Percentiles rank a stretch among this genome's conserved stretches.
phyloP scores from a whole-genome alignment of 2,797 vertebrate genomes.

The Hippoglossus hippoglossus region DNA sequence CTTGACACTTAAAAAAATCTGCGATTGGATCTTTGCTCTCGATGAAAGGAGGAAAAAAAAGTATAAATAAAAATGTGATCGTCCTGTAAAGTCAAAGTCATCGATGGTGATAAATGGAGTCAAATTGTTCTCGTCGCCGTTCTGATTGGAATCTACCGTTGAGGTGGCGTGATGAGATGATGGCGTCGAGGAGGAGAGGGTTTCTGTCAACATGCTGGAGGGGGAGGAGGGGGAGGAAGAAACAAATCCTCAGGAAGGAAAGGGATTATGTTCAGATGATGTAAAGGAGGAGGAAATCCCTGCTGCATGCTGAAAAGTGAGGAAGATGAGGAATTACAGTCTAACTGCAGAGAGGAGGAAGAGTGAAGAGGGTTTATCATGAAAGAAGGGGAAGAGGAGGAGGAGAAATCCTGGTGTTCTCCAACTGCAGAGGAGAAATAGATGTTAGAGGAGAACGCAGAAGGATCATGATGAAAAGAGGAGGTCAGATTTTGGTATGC shows the following conservation, averaged over 20 bases:
- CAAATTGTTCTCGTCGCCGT: background rate
- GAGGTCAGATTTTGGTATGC: slow-evolving; percentile 48
- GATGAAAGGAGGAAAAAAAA: background rate
- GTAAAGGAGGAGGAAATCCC: slow-evolving; percentile 15
- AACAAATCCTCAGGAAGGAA: slow-evolving; percentile 1
- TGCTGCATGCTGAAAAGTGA: slow-evolving; percentile 48
- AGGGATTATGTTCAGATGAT: slow-evolving; percentile 16
- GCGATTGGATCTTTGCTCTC: background rate
- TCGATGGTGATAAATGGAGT: background rate
- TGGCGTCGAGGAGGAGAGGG: slow-evolving; percentile 7
- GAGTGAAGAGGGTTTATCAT: background rate
- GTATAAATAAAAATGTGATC: background rate
- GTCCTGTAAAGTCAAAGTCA: background rate
- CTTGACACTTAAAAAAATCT: background rate
- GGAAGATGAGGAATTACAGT: slow-evolving; percentile 9
- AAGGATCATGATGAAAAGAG: slow-evolving; percentile 28
- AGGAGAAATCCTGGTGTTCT: background rate
- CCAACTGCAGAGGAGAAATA: slow-evolving; percentile 6
- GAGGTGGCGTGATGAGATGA: background rate
- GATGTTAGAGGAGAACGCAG: slow-evolving; percentile 4
- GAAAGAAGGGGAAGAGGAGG: slow-evolving; percentile 3
- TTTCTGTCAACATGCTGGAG: background rate
- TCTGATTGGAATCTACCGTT: slow-evolving; percentile 12
- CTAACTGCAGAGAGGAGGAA: background rate
- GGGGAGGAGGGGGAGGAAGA: background rate